Evolutionary conservation across 2,797 vertebrate species (phyloP), one percentile per base, ranked within the genome.

Genomic region (Sphaeramia orbicularis): DNA sequence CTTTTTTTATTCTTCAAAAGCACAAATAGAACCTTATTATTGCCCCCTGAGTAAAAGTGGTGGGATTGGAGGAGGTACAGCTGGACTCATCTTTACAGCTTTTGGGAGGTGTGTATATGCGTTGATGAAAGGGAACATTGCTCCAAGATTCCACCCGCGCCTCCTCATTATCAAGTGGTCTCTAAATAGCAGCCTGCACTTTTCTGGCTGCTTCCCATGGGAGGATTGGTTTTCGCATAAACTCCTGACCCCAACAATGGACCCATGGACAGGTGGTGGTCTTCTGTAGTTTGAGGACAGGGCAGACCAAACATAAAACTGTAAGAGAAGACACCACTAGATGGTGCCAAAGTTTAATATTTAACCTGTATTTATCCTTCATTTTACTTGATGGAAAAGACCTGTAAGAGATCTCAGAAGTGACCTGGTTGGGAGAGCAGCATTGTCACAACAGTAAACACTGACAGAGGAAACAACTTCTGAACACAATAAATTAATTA

Each of bases 141-240:
- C 50, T 81, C 54, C 56, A 67, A 24, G 66, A 92, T 91, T 89
- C 77, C 80, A 44, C n/a, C 19, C 74, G 0, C 65, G 67, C 75
- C 79, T 74, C 55, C 50, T 83, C 71, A 90, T 90, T 91, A 90
- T 89, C 75, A 6, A 65, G 48, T n/a, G 13, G 30, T 53, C 87
- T 88, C 83, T 83, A 91, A 93, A 93, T 93, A 93, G 86, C 74
- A 64, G 44, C 38, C 44, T 74, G 67, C 19, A 59, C 67, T 82
- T 82, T 65, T 78, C 53, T 62, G 41, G 7, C 32, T 2, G 4
- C 61, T 71, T 86, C 86, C 74, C 77, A 15, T 1, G 49, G 66
- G 83, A 78, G 84, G 79, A 63, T 89, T 83, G 61, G 66, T 65
- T 90, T 90, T 62, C 82, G 2, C 19, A 54, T 83, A 38, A 89